Conservation (phyloP, 2,113 vertebrate genomes). For the Eudyptes chrysolophus region DNA sequence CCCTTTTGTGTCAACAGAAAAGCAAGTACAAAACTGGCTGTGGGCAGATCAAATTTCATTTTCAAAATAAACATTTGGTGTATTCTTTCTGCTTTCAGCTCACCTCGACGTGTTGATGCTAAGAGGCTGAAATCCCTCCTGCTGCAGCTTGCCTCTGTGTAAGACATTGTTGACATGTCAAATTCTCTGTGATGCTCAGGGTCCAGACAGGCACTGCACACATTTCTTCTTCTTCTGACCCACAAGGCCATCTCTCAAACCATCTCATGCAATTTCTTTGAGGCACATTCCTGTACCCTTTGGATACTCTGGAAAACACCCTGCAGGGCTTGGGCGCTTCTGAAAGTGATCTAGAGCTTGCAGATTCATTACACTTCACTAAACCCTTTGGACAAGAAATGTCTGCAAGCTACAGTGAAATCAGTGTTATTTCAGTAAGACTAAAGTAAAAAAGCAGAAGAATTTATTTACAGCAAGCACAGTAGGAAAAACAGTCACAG, state of each 20-base stretch:
- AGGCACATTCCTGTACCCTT: background rate
- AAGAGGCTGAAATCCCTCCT: background rate
- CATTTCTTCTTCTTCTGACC: background rate
- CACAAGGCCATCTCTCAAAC: background rate
- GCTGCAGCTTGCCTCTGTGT: background rate
- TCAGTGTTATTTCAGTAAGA: background rate
- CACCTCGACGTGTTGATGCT: accelerated
- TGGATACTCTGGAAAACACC: background rate
- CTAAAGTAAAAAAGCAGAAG: background rate
- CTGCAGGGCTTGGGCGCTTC: background rate
- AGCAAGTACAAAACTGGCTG: background rate
- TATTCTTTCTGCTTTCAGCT: background rate
- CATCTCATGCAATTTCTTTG: background rate
- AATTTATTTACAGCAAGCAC: background rate
- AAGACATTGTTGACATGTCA: background rate
- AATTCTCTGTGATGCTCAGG: background rate
- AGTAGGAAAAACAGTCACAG: background rate
- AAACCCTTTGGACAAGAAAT: background rate
- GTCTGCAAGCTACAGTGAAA: background rate
- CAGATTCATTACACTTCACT: background rate
- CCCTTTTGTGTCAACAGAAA: background rate
- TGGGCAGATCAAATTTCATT: background rate
- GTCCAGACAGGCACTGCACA: background rate
- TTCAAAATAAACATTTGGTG: background rate
- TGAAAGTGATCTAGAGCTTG: background rate